A percentile compares a stretch with the other conserved stretches of the same genome.
These are phyloP conservation scores for Peromyscus polionotus DNA, from an alignment of 2,113 vertebrate genomes.

Conservation along the genomic window DNA sequence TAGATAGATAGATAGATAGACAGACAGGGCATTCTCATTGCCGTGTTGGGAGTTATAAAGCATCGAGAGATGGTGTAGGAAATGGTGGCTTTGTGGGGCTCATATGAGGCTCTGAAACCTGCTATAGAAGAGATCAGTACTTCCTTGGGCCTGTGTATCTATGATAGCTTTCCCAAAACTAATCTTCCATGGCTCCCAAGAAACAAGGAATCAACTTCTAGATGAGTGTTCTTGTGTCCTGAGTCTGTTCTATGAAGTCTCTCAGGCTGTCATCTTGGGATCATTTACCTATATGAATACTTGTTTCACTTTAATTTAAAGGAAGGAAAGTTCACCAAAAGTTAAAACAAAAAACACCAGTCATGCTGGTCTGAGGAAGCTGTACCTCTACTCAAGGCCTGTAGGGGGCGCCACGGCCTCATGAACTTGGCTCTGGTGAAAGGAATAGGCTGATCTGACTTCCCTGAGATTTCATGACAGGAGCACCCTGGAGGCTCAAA, in stretches of 20 bases:
- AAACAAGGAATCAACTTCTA: background rate
- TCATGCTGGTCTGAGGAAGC: accelerated
- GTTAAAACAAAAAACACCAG: background rate
- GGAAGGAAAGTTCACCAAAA: slow-evolving; percentile 12
- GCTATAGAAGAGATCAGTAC: background rate
- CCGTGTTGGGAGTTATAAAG: background rate
- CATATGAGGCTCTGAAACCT: too few relatives aligned
- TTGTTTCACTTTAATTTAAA: background rate
- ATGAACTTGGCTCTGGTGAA: background rate
- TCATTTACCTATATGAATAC: background rate
- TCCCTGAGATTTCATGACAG: slow-evolving; percentile 6
- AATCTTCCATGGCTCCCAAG: background rate
- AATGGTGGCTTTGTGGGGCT: background rate
- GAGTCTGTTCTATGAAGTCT: too few relatives aligned
- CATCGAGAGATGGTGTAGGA: background rate
- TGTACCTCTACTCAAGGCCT: slow-evolving; percentile 41
- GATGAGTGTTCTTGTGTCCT: background rate
- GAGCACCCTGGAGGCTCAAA: background rate
- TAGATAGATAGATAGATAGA: background rate
- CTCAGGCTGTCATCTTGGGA: background rate
- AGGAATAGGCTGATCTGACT: background rate
- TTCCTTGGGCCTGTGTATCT: background rate
- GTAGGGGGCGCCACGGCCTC: slow-evolving; percentile 81
- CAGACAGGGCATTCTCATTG: background rate
- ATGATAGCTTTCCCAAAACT: background rate